phyloP scores from a whole-genome alignment of 1,140 invertebrate species.

The Triops longicaudatus region DNA sequence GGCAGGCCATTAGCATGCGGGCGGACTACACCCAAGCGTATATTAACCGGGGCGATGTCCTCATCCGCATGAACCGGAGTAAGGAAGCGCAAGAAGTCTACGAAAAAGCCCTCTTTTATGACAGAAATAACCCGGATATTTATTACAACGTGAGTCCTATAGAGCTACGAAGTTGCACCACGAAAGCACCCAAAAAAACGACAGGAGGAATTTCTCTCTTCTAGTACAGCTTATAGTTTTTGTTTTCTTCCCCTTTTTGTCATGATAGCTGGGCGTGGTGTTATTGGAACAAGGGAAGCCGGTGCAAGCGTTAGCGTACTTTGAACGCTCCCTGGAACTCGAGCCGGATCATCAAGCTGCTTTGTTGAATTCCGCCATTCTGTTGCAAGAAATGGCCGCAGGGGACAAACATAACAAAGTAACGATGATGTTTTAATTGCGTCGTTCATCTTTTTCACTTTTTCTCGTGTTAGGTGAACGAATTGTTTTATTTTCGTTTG shows the following conservation, averaged over 20 bases:
- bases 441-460: background rate
- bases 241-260: conserved; percentile 34
- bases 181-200: background rate
- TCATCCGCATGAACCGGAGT: conserved; percentile 87
- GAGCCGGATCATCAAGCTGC: conserved; percentile 93
- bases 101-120: conserved; percentile 82
- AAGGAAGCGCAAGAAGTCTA: conserved; percentile 93
- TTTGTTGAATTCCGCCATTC: conserved; percentile 86
- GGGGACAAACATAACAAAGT: conserved; percentile 39
- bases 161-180: background rate
- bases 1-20: conserved; percentile 92
- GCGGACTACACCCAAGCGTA: conserved; percentile 95
- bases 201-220: background rate
- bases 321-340: conserved; percentile 85
- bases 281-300: conserved; percentile 85
- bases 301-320: conserved; percentile 77
- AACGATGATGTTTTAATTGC: conserved; percentile 6
- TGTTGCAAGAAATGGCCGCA: conserved; percentile 79
- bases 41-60: conserved; percentile 90
- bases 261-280: conserved; percentile 77
- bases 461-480: background rate
- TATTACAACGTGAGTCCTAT: conserved; percentile 80
- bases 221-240: background rate
- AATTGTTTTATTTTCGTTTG: background rate
- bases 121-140: conserved; percentile 91